A percentile compares a stretch with the other conserved stretches of the same genome.
Conservation (phyloP, 2,888 invertebrate genomes). For the Diloba caeruleocephala region DNA sequence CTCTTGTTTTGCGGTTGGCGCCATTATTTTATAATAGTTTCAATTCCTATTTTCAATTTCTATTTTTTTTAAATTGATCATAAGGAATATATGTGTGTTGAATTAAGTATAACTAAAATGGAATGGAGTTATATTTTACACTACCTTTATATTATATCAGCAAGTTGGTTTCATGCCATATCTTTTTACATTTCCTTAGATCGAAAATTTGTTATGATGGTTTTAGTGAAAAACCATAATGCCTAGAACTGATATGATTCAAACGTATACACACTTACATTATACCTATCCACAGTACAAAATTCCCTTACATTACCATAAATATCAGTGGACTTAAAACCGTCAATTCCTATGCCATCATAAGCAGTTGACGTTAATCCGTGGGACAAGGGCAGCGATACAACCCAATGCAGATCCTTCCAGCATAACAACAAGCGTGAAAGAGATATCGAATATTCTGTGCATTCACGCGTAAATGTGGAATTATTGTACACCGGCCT, state of each 20-base stretch:
- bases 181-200: too few species aligned
- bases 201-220: too few species aligned
- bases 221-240: too few species aligned
- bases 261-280: too few species aligned
- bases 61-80: conserved; percentile 18
- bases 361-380: conserved; percentile 85
- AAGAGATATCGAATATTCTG: conserved; percentile 84
- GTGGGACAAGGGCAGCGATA: conserved; percentile 76
- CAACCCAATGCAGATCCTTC: conserved; percentile 75
- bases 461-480: conserved; percentile 85
- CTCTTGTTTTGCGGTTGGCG: conserved; percentile 48
- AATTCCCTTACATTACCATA: conserved; percentile 66
- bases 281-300: conserved; percentile 32
- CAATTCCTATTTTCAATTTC: conserved; percentile 44
- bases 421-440: conserved; percentile 72
- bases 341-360: conserved; percentile 82
- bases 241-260: too few species aligned
- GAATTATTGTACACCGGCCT: conserved; percentile 75
- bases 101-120: too few species aligned
- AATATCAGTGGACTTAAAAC: conserved; percentile 74
- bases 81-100: too few species aligned
- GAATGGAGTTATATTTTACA: too few species aligned
- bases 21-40: conserved; percentile 46
- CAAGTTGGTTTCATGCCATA: too few species aligned
- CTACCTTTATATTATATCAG: too few species aligned